phyloP scores from a whole-genome alignment of 2,113 vertebrate genomes.

The Erpornis zantholeuca region DNA sequence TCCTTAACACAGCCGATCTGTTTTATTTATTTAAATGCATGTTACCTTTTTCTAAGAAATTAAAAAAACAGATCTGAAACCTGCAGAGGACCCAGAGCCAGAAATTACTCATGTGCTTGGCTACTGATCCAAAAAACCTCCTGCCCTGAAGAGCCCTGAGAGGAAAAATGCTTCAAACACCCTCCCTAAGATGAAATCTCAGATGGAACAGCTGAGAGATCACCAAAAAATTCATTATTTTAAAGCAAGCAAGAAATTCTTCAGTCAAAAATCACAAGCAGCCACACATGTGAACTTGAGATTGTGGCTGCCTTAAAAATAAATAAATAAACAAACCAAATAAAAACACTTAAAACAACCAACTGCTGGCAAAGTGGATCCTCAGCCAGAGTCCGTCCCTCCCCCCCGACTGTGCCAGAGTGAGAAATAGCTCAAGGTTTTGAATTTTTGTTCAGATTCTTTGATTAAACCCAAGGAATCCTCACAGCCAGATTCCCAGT shows the following conservation, averaged over 20 bases:
- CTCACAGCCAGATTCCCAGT: fast-evolving
- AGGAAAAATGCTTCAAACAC: neutral
- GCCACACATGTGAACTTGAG: neutral
- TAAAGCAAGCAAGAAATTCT: neutral
- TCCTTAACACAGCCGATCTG: neutral
- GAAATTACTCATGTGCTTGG: neutral
- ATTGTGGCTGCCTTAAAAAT: neutral
- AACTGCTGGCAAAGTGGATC: neutral
- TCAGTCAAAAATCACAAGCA: neutral
- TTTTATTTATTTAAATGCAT: neutral
- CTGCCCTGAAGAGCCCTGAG: neutral
- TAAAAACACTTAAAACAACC: neutral
- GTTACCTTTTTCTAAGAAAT: neutral
- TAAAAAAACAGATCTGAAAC: neutral
- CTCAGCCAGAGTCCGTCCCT: neutral
- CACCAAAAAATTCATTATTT: neutral
- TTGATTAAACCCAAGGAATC: neutral
- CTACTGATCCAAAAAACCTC: neutral
- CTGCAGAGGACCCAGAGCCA: neutral
- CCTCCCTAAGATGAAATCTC: neutral
- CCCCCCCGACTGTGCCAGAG: neutral
- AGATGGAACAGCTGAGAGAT: neutral
- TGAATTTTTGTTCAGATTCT: neutral
- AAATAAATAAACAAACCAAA: no score
- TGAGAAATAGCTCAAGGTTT: neutral